Percentiles rank a stretch among this genome's conserved stretches.
phyloP scores from a whole-genome alignment of 2,797 vertebrate genomes.

The Gallinago stenura region DNA sequence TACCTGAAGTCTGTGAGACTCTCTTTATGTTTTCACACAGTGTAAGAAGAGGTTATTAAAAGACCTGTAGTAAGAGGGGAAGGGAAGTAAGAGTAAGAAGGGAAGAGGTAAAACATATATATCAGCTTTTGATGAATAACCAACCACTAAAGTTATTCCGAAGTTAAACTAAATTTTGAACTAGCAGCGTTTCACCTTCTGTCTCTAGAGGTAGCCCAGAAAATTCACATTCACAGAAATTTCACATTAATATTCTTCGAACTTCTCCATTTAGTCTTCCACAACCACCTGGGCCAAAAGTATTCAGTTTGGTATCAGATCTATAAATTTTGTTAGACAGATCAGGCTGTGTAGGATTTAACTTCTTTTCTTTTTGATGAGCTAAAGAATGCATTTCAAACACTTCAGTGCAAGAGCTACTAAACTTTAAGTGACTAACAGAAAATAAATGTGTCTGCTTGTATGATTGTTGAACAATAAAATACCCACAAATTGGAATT shows the following conservation, averaged over 20 bases:
- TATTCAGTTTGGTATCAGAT: not conserved
- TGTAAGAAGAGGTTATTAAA: not conserved
- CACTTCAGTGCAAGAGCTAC: not conserved
- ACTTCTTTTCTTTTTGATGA: not conserved
- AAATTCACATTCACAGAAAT: no score
- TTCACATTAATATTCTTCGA: not conserved
- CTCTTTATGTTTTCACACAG: not conserved
- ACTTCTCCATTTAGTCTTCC: not conserved
- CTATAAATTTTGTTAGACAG: not conserved
- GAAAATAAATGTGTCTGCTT: not conserved
- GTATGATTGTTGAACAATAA: not conserved
- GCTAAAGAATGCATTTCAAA: not conserved
- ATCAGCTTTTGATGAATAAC: not conserved
- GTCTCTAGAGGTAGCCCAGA: not conserved
- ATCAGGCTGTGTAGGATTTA: not conserved
- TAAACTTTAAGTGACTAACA: not conserved
- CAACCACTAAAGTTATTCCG: not conserved
- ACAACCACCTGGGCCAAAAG: not conserved
- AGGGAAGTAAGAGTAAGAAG: not conserved
- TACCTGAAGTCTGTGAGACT: not conserved
- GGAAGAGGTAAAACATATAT: not conserved
- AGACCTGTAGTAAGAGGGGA: not conserved
- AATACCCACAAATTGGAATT: not conserved
- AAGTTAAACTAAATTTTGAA: not conserved
- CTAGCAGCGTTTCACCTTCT: not conserved